Base-by-base conservation (phyloP, 1,140 invertebrate species). In the Cylas formicarius region DNA sequence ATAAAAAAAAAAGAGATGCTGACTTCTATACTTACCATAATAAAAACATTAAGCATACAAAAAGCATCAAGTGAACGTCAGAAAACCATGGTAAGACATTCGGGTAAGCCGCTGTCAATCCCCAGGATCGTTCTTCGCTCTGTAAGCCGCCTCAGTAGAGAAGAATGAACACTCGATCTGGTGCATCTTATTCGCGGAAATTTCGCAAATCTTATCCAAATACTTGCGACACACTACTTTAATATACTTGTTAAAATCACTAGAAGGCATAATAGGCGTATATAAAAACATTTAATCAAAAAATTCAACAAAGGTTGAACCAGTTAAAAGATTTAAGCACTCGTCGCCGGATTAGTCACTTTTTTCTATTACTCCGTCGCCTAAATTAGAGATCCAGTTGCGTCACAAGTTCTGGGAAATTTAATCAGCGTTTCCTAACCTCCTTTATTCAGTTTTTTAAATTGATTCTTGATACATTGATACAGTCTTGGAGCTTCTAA, bases 91-190 rank as follows among this genome's bases (percentile, higher is more conserved):
- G 36, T 57, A 52, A 22, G 28, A 34, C 24, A 13, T 27, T 38
- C 16, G 26, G 23, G 37, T 16, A 8, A 49, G 43, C 43, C 32
- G 49, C 46, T 58, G 62, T 65, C 62, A 65, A 60, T 65, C 62
- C 27, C 62, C 62, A 44, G 62, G 62, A 52, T 65, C 62, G 53
- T 62, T 65, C 35, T 61, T 65, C 20, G 61, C 61, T 55, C 61
- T 52, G 50, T 61, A 58, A 36, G 58, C 58, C 44, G 61, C 50
- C 34, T 50, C 56, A 23, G 53, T 55, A 11, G 56, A 45, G 20
- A 57, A 53, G 27, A 63, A 63, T 17, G 49, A 53, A 10, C 48
- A 51, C 52, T 61, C 58, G 35, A 56, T 48, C 38, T 58, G 56
- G 42, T 53, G 48, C 51, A 61, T 61, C 54, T 61, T 63, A 58